These are phyloP conservation scores for Adela reaumurella DNA, from an alignment of 2,888 invertebrate genomes.

Conservation along the genomic window DNA sequence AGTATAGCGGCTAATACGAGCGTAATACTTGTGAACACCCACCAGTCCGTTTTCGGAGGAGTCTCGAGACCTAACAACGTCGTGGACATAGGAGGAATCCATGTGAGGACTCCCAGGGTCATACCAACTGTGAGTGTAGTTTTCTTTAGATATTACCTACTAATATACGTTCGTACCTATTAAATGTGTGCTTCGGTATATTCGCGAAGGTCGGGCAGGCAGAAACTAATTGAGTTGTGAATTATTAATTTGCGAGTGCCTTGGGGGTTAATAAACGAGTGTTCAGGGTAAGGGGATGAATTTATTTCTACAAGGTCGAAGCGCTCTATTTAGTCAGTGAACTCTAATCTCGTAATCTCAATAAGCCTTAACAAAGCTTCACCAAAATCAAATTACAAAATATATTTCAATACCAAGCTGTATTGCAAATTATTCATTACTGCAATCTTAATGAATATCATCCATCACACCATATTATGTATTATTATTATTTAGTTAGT, in stretches of 20 bases:
- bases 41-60: conserved; percentile 60
- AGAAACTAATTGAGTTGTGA: neutral
- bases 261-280: neutral
- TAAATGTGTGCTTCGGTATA: neutral
- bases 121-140: conserved; percentile 45
- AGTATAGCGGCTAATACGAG: conserved; percentile 56
- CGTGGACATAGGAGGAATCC: conserved; percentile 65
- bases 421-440: too few species aligned
- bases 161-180: too few species aligned
- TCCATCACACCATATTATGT: too few species aligned
- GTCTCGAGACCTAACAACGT: conserved; percentile 57
- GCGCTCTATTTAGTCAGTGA: too few species aligned
- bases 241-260: neutral
- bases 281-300: neutral
- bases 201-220: neutral
- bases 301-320: too few species aligned
- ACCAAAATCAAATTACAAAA: too few species aligned
- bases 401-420: too few species aligned
- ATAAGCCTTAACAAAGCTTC: too few species aligned
- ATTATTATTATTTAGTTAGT: too few species aligned
- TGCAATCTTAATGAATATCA: too few species aligned
- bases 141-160: neutral
- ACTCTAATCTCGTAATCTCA: too few species aligned
- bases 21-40: conserved; percentile 62
- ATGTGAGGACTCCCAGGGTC: conserved; percentile 44